These are phyloP conservation scores for Xyliphius kryptos DNA, from an alignment of 2,113 vertebrate genomes.

Conservation along the genomic window DNA sequence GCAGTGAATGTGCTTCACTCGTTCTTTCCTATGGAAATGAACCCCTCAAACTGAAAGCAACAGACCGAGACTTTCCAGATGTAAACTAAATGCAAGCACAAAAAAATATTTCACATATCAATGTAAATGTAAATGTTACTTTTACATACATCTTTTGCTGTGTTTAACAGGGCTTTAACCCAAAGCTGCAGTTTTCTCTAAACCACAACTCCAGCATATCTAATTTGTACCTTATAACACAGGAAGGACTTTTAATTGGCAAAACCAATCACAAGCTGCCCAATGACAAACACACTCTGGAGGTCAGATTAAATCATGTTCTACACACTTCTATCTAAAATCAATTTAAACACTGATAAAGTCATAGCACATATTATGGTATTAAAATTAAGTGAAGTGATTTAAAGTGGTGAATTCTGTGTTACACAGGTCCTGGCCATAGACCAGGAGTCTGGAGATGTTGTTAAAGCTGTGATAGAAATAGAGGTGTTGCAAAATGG, in stretches of 20 bases:
- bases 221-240: slow-evolving; percentile 60
- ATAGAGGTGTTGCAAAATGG: slow-evolving; percentile 62
- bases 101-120: not conserved
- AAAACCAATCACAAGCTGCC: slow-evolving; percentile 53
- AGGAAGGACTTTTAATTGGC: slow-evolving; percentile 61
- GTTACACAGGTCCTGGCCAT: slow-evolving; percentile 47
- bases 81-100: slow-evolving; percentile 42
- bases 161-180: slow-evolving; percentile 60
- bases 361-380: too few species aligned
- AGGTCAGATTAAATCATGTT: slow-evolving; percentile 51
- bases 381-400: too few species aligned
- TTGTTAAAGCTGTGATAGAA: slow-evolving; percentile 47
- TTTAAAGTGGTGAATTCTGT: too few species aligned
- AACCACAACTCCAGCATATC: slow-evolving; percentile 54
- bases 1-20: slow-evolving; percentile 51
- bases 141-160: slow-evolving; percentile 15
- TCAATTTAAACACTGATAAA: not conserved
- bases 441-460: slow-evolving; percentile 63
- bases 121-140: not conserved
- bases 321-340: not conserved
- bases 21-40: slow-evolving; percentile 64
- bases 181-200: slow-evolving; percentile 58
- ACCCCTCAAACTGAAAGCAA: slow-evolving; percentile 56
- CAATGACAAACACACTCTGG: slow-evolving; percentile 56
- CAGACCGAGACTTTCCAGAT: slow-evolving; percentile 65